These are phyloP conservation scores for Oostethus manadensis DNA, from an alignment of 2,113 vertebrate species.

Conservation along the genomic window DNA sequence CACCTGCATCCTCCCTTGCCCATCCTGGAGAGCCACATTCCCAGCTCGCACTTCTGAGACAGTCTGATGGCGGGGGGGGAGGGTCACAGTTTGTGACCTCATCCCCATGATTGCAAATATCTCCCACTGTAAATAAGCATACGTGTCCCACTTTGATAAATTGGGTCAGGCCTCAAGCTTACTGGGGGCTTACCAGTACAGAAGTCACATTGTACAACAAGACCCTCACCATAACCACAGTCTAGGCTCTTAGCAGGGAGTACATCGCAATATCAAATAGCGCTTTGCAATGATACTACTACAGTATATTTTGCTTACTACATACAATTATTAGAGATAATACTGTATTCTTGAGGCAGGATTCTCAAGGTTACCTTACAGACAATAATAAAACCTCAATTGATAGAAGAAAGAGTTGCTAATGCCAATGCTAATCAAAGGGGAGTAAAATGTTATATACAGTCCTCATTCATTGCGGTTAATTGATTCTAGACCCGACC, in stretches of 20 bases:
- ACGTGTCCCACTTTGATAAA: constrained; percentile 58
- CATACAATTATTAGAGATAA: too few species aligned
- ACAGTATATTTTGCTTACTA: too few species aligned
- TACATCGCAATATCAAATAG: background rate
- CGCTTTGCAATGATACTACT: too few species aligned
- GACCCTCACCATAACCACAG: background rate
- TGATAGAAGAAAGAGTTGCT: too few species aligned
- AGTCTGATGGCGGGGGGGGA: too few species aligned
- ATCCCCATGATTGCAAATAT: constrained; percentile 56
- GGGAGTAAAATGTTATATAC: too few species aligned
- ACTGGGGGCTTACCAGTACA: constrained; percentile 36
- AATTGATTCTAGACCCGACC: too few species aligned
- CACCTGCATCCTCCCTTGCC: constrained; percentile 12
- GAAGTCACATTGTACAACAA: constrained; percentile 30
- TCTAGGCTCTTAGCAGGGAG: background rate
- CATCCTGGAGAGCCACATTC: constrained; percentile 3
- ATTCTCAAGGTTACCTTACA: too few species aligned
- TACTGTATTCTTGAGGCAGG: too few species aligned
- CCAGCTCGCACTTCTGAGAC: constrained; percentile 3
- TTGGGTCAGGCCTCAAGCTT: constrained; percentile 59
- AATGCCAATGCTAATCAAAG: too few species aligned
- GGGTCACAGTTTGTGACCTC: constrained; percentile 4
- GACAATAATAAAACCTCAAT: too few species aligned
- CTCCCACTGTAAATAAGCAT: constrained; percentile 40
- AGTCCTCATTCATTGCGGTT: too few species aligned